These are phyloP conservation scores for Anser brachyrhynchus DNA, from an alignment of 2,113 vertebrate species.

Conservation along the genomic window DNA sequence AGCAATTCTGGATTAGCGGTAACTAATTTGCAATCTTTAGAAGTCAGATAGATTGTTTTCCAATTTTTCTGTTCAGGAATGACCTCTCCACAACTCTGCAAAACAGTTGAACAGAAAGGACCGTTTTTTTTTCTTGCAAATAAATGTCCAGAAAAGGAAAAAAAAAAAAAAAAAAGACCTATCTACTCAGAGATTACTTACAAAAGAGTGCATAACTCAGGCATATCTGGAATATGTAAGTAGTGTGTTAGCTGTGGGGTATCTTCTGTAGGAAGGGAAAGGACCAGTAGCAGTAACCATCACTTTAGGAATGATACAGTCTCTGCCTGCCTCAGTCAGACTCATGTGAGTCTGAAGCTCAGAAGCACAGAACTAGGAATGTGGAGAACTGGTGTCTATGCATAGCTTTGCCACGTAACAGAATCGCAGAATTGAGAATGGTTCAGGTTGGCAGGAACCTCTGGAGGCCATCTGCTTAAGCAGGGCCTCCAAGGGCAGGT, in stretches of 20 bases:
- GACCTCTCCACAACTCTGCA: not conserved
- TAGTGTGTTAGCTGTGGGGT: fast-evolving
- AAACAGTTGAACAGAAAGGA: not conserved
- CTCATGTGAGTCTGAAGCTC: not conserved
- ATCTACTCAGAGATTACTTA: not conserved
- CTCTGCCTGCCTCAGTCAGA: not conserved
- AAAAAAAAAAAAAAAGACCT: not conserved
- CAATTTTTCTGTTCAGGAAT: not conserved
- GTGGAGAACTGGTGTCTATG: not conserved
- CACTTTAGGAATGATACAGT: not conserved
- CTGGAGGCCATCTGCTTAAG: not conserved
- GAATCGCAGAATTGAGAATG: not conserved
- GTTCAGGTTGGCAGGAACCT: not conserved
- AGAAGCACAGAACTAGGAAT: not conserved
- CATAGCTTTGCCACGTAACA: not conserved
- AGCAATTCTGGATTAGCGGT: not conserved
- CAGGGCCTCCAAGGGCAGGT: not conserved
- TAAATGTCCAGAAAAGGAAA: not conserved
- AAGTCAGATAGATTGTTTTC: not conserved
- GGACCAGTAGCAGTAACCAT: not conserved
- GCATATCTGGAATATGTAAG: not conserved
- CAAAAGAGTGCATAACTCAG: not conserved
- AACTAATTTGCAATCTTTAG: not conserved
- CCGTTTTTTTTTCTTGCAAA: not conserved
- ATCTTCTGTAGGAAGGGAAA: not conserved